Base-by-base conservation (phyloP, 2,113 vertebrate genomes). In the Aptenodytes forsteri region DNA sequence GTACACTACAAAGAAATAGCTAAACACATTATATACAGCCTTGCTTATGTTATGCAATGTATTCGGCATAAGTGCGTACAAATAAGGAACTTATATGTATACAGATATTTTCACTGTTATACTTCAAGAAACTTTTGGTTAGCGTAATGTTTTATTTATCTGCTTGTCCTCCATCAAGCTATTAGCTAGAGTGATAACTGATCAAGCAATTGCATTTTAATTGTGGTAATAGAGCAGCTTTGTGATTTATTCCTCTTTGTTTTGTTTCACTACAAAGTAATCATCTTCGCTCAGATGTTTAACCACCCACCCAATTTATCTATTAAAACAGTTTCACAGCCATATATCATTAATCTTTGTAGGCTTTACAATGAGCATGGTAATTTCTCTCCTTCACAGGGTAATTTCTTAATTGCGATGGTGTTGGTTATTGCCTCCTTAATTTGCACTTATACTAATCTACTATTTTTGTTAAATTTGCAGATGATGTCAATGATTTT, bases 231-330 rank as follows among this genome's bases (percentile, higher is more conserved):
- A 92, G 49, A 70, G 52, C 69, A 38, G 47, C 59, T 93, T 96
- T 86, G 88, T 97, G 73, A 93, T 97, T 98, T 96, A 94, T 97
- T 96, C 94, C 62, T 97, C 93, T 98, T 96, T 97, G 87, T 91
- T 97, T 96, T 97, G 83, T 98, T 95, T 96, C 84, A 85, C 66
- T 96, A 71, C 85, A 76, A 91, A 97, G 90, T 96, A 96, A 98
- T 98, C 93, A 91, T 97, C 85, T 93, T 92, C 0, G 0, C 78
- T 98, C 92, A 96, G 96, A 91, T 96, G 87, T 94, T 96, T 97
- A 87, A 93, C 89, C 62, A 89, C 93, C 83, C 92, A 85, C 75
- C 62, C 89, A 97, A 93, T 97, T 93, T 96, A 77, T 96, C 86
- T 96, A 81, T 93, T 96, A 93, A 97, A 97, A 73, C 67, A 83